Conservation (phyloP, 2,888 invertebrate genomes). For the Tupiocoris notatus region DNA sequence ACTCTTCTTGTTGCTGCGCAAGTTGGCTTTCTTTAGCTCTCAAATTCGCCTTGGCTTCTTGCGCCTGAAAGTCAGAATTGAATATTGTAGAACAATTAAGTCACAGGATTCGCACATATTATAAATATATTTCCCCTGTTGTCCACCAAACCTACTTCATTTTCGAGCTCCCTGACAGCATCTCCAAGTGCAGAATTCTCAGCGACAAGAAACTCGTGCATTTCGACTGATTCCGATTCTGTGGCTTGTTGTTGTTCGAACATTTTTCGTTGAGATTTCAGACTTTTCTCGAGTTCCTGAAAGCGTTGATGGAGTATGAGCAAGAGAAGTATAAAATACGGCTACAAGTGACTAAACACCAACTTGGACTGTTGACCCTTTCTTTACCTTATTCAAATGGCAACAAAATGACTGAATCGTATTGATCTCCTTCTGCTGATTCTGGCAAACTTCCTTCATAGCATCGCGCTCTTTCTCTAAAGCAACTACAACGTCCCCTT, state of each 20-base stretch:
- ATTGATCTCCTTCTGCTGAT: slow-evolving; percentile 74
- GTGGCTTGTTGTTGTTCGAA: slow-evolving; percentile 73
- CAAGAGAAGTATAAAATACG: no score
- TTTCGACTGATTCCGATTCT: slow-evolving; percentile 76
- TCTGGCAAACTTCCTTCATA: slow-evolving; percentile 41
- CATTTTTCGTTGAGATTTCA: slow-evolving; percentile 66
- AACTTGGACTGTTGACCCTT: no score
- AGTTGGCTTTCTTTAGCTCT: slow-evolving; percentile 60
- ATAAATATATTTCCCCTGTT: neutral
- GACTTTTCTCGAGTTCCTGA: slow-evolving; percentile 67
- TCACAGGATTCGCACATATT: neutral
- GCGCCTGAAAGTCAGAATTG: slow-evolving; percentile 46
- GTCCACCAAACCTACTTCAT: slow-evolving; percentile 59
- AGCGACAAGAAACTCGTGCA: slow-evolving; percentile 84
- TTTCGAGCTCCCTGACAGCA: slow-evolving; percentile 74
- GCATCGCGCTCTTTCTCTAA: slow-evolving; percentile 42
- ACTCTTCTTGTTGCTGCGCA: slow-evolving; percentile 69
- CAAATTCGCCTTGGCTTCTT: slow-evolving; percentile 52
- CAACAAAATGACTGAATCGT: slow-evolving; percentile 68
- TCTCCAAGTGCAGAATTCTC: slow-evolving; percentile 79
- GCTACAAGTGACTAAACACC: no score
- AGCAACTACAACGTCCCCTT: slow-evolving; percentile 39
- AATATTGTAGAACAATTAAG: neutral
- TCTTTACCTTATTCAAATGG: slow-evolving; percentile 64
- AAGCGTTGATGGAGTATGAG: slow-evolving; percentile 29